phyloP scores from a whole-genome alignment of 2,888 invertebrate genomes.

The Tenthredo mesomela region DNA sequence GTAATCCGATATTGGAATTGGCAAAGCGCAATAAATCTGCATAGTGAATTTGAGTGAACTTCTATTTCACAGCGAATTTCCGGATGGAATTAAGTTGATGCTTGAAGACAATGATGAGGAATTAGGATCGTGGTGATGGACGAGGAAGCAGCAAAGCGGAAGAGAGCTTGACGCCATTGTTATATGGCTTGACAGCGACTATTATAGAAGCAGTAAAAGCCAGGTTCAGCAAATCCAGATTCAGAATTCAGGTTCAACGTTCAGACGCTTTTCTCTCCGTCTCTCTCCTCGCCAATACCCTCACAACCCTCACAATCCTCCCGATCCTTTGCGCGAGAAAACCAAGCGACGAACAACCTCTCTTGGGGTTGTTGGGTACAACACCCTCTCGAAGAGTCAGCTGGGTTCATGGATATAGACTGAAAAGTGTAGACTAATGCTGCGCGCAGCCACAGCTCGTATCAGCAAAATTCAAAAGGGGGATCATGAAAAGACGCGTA shows the following conservation, averaged over 20 bases:
- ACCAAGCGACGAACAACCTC: conserved; percentile 42
- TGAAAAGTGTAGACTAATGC: conserved; percentile 20
- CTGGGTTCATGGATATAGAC: conserved; percentile 3
- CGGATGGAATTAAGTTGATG: background rate
- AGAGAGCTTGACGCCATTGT: conserved; percentile 12
- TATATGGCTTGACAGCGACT: conserved; percentile 9
- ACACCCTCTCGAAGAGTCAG: conserved; percentile 22
- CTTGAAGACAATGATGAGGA: background rate
- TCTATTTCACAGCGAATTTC: background rate
- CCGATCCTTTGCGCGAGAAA: conserved; percentile 53
- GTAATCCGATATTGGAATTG: background rate
- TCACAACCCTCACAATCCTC: conserved; percentile 38
- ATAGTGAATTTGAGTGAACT: background rate
- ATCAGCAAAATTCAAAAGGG: background rate
- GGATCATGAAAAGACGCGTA: background rate
- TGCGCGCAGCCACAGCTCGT: background rate
- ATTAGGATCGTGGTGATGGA: background rate
- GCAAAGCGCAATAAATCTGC: background rate
- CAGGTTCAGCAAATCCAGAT: conserved; percentile 37
- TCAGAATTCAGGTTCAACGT: conserved; percentile 65
- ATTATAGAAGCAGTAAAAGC: background rate
- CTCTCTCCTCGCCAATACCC: conserved; percentile 35
- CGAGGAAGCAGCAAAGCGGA: background rate
- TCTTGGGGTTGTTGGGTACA: conserved; percentile 40
- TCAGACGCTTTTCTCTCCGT: conserved; percentile 61